Evolutionary conservation across 2,797 vertebrate genomes (phyloP), one percentile per base, ranked within the genome.

Genomic region (Dicrostonyx torquatus): DNA sequence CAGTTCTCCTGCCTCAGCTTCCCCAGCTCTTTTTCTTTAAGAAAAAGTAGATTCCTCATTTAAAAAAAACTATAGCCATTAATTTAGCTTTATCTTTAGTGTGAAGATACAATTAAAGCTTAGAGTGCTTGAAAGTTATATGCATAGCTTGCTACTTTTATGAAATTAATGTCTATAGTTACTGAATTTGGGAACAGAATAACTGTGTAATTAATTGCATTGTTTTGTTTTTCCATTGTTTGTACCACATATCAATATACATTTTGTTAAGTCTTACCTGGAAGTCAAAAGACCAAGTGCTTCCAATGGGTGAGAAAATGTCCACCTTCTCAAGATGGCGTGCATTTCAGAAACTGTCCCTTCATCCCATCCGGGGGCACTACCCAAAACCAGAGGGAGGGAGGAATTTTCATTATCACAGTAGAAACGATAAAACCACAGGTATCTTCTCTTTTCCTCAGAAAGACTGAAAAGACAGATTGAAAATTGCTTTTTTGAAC

Each of bases 361-460:
- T 24, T 97, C 98, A 26, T 98, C 97, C 99, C 99, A 99, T 2
- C 94, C 97, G 48, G 98, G 98, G 37, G 97, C 99, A 72, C 99
- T 99, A 68, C 99, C 98, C 96, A 99, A 97, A 75, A 99, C 75
- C 95, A 99, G 94, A 93, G 99, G 98, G 80, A 99, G 98, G 64
- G 98, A 98, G 11, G 98, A 98, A 86, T 96, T 99, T 37, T 96
- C 97, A 87, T 97, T 97, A 90, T 98, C 98, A 72, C 98, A 98
- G 58, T 82, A 97, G 96, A 98, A 96, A 34, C 98, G 98, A 97
- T 99, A 99, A 95, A 98, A 98, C 99, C 99, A 99, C 79, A 99
- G 98, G 87, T 99, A 98, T 89, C 98, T 97, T 96, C 97, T 99
- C 96, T 99, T 99, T 22, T 99, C 99, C 72, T 98, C 95, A 18